Conservation (phyloP, 2,888 invertebrate species). For the Ryuthela nishihirai region DNA sequence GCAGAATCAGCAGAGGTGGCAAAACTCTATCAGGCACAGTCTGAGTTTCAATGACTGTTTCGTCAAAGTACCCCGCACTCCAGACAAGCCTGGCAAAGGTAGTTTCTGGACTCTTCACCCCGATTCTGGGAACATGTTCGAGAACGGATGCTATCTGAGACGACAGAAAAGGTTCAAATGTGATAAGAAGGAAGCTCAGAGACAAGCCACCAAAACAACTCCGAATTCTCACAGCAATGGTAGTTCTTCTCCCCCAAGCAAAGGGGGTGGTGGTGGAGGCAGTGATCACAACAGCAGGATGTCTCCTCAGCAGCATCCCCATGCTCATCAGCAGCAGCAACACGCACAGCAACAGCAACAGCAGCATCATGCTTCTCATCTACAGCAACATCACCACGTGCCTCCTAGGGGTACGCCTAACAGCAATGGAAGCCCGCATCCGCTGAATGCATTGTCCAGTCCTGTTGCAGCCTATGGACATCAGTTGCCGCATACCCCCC, state of each 20-base stretch:
- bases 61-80: conserved; percentile 86
- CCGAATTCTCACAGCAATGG: conserved; percentile 45
- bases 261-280: conserved; percentile 19
- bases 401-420: conserved; percentile 20
- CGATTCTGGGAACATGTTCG: conserved; percentile 99
- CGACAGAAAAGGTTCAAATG: conserved; percentile 98
- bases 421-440: conserved; percentile 30
- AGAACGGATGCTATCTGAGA: conserved; percentile 95
- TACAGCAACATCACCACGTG: conserved; percentile 9
- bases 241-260: conserved; percentile 50
- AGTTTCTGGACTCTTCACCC: conserved; percentile 99
- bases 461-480: conserved; percentile 4
- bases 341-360: conserved; percentile 38
- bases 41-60: conserved; percentile 99
- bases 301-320: conserved; percentile 19
- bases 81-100: conserved; percentile 98
- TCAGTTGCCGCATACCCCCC: conserved; percentile 9
- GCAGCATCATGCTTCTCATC: conserved; percentile 33
- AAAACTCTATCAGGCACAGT: conserved; percentile 97
- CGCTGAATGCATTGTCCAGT: background rate
- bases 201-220: conserved; percentile 20
- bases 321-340: too few relatives aligned
- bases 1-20: conserved; percentile 99
- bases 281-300: conserved; percentile 28
- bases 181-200: conserved; percentile 67